Conservation (phyloP, 2,113 vertebrate species). For the Delphinapterus leucas region DNA sequence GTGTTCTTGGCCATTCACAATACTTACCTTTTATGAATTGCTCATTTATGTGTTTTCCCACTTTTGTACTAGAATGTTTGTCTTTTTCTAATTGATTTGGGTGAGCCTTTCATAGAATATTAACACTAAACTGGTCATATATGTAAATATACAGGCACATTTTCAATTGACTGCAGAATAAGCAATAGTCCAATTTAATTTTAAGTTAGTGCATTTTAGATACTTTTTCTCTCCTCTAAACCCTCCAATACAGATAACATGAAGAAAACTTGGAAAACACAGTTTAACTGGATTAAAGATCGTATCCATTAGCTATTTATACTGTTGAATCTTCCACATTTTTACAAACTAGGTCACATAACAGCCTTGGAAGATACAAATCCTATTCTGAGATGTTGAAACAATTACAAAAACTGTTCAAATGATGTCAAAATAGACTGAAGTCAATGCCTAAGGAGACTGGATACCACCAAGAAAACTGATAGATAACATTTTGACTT, state of each 20-base stretch:
- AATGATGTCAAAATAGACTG: neutral
- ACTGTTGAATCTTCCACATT: neutral
- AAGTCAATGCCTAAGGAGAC: neutral
- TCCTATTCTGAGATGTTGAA: neutral
- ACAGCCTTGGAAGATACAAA: neutral
- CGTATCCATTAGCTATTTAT: rapidly evolving
- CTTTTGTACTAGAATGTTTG: neutral
- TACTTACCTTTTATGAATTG: neutral
- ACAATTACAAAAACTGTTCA: neutral
- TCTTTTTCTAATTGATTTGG: neutral
- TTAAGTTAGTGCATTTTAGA: neutral
- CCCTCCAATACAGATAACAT: neutral
- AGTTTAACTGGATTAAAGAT: neutral
- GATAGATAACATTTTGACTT: neutral
- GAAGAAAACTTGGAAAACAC: neutral
- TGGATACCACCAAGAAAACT: rapidly evolving
- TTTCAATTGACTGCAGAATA: neutral
- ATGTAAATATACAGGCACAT: neutral
- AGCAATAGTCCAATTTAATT: neutral
- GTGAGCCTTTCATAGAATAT: neutral
- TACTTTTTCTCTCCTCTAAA: neutral
- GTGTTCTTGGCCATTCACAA: neutral
- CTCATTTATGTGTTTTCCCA: neutral
- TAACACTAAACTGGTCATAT: neutral
- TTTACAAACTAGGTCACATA: neutral